Base-by-base conservation (phyloP, 2,888 invertebrate genomes). In the Gryllus longicercus region DNA sequence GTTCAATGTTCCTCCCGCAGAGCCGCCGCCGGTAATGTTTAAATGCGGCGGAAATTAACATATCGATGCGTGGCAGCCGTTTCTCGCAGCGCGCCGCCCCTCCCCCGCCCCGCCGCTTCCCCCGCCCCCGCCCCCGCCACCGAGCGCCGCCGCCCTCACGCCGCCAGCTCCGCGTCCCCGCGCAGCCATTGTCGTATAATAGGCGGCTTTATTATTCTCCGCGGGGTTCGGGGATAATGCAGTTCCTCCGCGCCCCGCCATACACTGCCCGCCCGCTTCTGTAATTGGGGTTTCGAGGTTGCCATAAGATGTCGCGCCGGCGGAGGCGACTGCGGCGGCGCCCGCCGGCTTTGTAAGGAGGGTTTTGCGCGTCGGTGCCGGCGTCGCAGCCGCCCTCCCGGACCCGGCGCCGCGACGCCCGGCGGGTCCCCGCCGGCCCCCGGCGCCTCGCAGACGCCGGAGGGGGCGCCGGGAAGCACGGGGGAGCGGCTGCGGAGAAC, bases 131-230 rank as follows among this genome's bases (percentile, higher is more conserved):
- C 38, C 38, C 5, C 38, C 38, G 38, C 38, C 8, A 8, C 38
- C 38, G 38, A 38, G 38, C 38, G 21, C 74, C 10, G 21, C 74
- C 21, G 74, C 51, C 49, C 25, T 78, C 50, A 51, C 23, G 75
- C 51, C 51, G 23, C 23, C 51, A 50, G 75, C 74, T 74, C 38
- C 78, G 74, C 78, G 75, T 75, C 25, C 76, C 78, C 51, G 51
- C 80, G 74, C 80, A 78, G 78, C 75, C 80, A 75, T 76, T 75
- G 76, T 78, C 80, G 75, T 77, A 80, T 80, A 80, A 78, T 78
- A 80, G 78, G 76, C 78, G 75, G 49, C 75, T 80, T 80, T 80
- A 80, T 78, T 78, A 78, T 77, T 75, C 78, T 25, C 76, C 51
- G 51, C 78, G 80, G 80, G 80, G 80, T 78, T 38, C 63, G 16